These are phyloP conservation scores for Folsomia manolachei DNA, from an alignment of 2,888 invertebrate genomes.

Conservation along the genomic window DNA sequence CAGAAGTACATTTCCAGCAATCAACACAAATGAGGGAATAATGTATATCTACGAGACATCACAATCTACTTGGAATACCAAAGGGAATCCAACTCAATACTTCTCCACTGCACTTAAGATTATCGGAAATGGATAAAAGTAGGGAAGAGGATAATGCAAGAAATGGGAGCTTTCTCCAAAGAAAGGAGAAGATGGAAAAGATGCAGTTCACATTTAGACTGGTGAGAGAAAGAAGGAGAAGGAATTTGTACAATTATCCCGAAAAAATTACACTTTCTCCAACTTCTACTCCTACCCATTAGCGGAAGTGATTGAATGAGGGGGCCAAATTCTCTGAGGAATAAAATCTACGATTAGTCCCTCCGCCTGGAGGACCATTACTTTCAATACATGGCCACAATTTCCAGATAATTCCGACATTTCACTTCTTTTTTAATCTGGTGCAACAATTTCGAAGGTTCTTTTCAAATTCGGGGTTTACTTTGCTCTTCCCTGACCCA, in stretches of 20 bases:
- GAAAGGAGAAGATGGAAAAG: neutral
- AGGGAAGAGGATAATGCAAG: too few relatives aligned
- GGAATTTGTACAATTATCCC: slow-evolving; percentile 28
- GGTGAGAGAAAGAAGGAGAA: neutral
- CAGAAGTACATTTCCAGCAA: too few relatives aligned
- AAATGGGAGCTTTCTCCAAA: too few relatives aligned
- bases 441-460: too few relatives aligned
- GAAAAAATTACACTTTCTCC: slow-evolving; percentile 31
- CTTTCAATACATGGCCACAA: neutral
- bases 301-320: slow-evolving; percentile 9
- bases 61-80: too few relatives aligned
- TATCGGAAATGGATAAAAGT: too few relatives aligned
- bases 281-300: slow-evolving; percentile 28
- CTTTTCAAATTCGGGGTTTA: too few relatives aligned
- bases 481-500: neutral
- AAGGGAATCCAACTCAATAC: too few relatives aligned
- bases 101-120: too few relatives aligned
- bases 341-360: neutral
- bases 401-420: neutral
- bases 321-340: neutral
- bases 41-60: too few relatives aligned
- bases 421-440: neutral
- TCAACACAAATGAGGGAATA: too few relatives aligned
- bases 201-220: too few relatives aligned
- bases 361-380: neutral